Evolutionary conservation across 2,113 vertebrate species (phyloP).

Genomic region (Craseonycteris thonglongyai): DNA sequence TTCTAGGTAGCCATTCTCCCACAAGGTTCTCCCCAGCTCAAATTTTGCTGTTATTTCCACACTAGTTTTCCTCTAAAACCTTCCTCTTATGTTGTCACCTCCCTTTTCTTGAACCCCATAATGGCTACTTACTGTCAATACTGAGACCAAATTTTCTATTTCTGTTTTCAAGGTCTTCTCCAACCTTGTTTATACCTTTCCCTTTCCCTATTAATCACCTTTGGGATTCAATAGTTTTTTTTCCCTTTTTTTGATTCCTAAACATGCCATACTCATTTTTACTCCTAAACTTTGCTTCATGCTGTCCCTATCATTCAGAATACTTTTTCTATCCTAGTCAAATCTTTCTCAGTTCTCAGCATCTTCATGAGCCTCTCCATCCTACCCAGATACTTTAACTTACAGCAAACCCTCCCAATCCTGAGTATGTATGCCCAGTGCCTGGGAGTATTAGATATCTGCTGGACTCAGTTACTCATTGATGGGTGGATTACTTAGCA

Average conservation of each 20-base stretch:
- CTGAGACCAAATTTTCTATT: neutral
- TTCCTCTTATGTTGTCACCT: neutral
- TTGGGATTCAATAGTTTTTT: neutral
- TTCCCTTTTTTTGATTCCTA: neutral
- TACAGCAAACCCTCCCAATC: neutral
- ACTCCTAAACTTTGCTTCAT: neutral
- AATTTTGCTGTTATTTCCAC: neutral
- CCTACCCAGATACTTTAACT: neutral
- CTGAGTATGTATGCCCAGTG: neutral
- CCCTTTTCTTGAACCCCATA: neutral
- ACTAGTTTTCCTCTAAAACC: neutral
- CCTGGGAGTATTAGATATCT: neutral
- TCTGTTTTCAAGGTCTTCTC: neutral
- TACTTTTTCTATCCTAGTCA: neutral
- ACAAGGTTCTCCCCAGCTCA: neutral
- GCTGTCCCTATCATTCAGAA: neutral
- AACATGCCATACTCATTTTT: neutral
- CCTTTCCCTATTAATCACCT: neutral
- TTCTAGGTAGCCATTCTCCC: no score
- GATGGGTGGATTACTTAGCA: neutral
- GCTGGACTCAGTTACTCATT: neutral
- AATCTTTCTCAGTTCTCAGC: neutral
- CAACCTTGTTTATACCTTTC: neutral
- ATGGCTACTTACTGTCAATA: neutral
- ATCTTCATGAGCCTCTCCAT: neutral